Evolutionary conservation across 2,113 vertebrate species (phyloP).

Genomic region (Barnardius zonarius): DNA sequence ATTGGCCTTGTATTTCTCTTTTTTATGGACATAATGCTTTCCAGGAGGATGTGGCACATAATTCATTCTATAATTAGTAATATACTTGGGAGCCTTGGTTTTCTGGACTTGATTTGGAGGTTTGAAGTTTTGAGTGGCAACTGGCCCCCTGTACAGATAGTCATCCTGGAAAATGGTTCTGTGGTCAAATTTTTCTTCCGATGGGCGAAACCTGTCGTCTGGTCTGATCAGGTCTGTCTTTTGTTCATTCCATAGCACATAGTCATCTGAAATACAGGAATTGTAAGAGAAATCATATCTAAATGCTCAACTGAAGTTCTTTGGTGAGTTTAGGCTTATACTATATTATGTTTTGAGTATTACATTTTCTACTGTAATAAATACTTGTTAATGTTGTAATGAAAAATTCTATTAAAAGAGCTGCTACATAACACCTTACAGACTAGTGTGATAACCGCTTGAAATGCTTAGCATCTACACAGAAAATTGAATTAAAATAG

Average conservation of each 20-base stretch:
- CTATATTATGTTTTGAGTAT: background rate
- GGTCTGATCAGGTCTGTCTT: constrained; percentile 41
- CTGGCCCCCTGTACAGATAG: background rate
- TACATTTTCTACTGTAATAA: background rate
- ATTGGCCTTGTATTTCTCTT: constrained; percentile 27
- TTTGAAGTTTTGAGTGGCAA: constrained; percentile 53
- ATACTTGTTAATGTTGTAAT: background rate
- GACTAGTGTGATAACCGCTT: background rate
- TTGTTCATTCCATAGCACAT: constrained; percentile 52
- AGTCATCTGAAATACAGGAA: constrained; percentile 73
- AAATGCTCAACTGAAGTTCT: background rate
- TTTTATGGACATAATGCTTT: background rate
- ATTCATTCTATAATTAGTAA: constrained; percentile 71
- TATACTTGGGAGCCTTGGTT: constrained; percentile 17
- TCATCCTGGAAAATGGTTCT: constrained; percentile 47
- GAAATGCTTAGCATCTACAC: background rate
- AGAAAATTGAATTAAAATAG: background rate
- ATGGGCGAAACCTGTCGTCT: background rate
- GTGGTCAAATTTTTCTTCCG: constrained; percentile 45
- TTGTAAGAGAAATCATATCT: background rate
- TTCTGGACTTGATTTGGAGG: background rate
- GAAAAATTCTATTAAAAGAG: background rate
- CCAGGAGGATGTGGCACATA: constrained; percentile 62
- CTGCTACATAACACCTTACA: background rate
- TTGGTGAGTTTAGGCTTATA: background rate